These are phyloP conservation scores for Orchesellides sinensis DNA, from an alignment of 2,888 invertebrate genomes.

Conservation along the genomic window DNA sequence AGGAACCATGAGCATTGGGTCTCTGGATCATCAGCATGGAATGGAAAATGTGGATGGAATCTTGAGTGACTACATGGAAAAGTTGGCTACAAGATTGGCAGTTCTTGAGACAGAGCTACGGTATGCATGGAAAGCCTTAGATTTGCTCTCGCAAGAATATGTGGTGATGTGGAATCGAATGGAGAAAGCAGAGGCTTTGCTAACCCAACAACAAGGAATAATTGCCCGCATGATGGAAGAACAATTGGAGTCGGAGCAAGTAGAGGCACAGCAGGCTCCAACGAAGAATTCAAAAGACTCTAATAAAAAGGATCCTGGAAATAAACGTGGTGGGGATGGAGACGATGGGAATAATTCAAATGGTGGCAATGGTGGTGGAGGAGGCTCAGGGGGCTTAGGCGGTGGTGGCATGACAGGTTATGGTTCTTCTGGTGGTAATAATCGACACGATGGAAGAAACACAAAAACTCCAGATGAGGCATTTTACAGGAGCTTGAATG, in stretches of 20 bases:
- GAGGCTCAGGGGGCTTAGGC: constrained; percentile 34
- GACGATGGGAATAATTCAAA: neutral
- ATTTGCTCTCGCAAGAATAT: constrained; percentile 93
- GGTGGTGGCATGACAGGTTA: constrained; percentile 31
- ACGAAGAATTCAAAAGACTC: constrained; percentile 75
- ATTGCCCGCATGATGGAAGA: constrained; percentile 89
- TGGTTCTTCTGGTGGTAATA: constrained; percentile 41
- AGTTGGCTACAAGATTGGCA: constrained; percentile 88
- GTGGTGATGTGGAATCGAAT: constrained; percentile 95
- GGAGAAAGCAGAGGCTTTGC: constrained; percentile 90
- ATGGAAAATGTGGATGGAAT: constrained; percentile 75
- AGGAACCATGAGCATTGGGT: constrained; percentile 59
- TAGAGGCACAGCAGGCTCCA: constrained; percentile 77
- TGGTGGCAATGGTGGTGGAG: constrained; percentile 24
- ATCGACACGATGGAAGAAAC: constrained; percentile 48
- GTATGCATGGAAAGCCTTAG: constrained; percentile 94
- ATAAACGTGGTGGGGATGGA: constrained; percentile 29
- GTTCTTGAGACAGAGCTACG: constrained; percentile 93
- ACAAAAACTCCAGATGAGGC: constrained; percentile 85
- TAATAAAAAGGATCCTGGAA: constrained; percentile 60
- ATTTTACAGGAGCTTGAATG: constrained; percentile 91
- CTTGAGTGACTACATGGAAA: constrained; percentile 90
- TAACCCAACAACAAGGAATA: constrained; percentile 93
- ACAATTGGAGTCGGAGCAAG: constrained; percentile 66
- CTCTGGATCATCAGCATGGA: constrained; percentile 60